A percentile compares a stretch with the other conserved stretches of the same genome.
phyloP scores from a whole-genome alignment of 2,797 vertebrate species.

The Buphagus erythrorhynchus region DNA sequence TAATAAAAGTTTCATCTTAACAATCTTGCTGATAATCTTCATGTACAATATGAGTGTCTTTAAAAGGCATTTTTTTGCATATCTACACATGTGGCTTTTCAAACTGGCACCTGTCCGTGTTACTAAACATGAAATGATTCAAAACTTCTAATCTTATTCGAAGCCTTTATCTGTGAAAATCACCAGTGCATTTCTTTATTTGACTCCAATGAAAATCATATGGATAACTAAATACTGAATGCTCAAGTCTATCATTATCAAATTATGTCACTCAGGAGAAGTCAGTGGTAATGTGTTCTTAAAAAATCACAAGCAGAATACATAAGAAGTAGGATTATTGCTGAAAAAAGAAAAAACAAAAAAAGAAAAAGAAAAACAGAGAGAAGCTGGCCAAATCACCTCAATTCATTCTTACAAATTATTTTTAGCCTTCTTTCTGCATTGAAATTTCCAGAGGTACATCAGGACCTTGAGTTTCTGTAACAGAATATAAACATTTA shows the following conservation, averaged over 20 bases:
- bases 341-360: neutral
- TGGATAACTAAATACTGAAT: neutral
- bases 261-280: slow-evolving; percentile 16
- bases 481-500: neutral
- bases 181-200: slow-evolving; percentile 1
- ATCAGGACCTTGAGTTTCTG: neutral
- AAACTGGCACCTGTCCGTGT: neutral
- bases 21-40: neutral
- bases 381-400: neutral
- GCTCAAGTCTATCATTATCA: neutral
- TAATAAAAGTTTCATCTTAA: neutral
- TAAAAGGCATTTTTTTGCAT: neutral
- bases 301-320: slow-evolving; percentile 33
- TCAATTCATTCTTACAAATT: neutral
- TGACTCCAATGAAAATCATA: slow-evolving; percentile 56
- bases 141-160: neutral
- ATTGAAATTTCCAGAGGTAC: neutral
- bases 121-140: slow-evolving; percentile 29
- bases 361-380: neutral
- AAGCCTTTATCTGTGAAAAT: slow-evolving; percentile 19
- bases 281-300: slow-evolving; percentile 5
- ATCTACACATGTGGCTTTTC: neutral
- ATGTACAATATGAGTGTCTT: neutral
- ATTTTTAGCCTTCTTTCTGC: neutral
- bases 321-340: slow-evolving; percentile 1